Conservation (phyloP, 1,140 invertebrate genomes). For the Drosophila truncata region DNA sequence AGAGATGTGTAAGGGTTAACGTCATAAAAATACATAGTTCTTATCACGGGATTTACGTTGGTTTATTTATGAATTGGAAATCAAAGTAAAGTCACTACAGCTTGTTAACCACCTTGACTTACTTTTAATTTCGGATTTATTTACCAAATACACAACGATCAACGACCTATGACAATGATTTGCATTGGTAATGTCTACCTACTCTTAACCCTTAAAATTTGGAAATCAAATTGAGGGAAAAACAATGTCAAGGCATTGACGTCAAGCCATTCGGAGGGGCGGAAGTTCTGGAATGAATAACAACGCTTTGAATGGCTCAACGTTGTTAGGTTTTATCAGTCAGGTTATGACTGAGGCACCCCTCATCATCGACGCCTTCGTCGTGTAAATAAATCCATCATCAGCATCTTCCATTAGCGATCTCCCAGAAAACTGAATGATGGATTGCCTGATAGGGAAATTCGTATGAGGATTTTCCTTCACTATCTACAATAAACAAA, state of each 20-base stretch:
- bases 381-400: slow-evolving; percentile 70
- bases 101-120: not conserved
- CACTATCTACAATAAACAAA: slow-evolving; percentile 34
- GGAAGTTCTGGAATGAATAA: slow-evolving; percentile 47
- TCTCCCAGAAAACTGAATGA: slow-evolving; percentile 16
- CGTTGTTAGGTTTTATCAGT: slow-evolving; percentile 14
- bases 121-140: not conserved
- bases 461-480: slow-evolving; percentile 15
- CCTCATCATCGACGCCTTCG: slow-evolving; percentile 13
- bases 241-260: slow-evolving; percentile 62
- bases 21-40: slow-evolving; percentile 2
- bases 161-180: slow-evolving; percentile 55
- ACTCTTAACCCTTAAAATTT: slow-evolving; percentile 8
- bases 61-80: not conserved
- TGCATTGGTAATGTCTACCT: slow-evolving; percentile 45
- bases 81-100: not conserved
- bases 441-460: slow-evolving; percentile 25
- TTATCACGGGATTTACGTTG: not conserved
- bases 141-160: slow-evolving; percentile 13
- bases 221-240: slow-evolving; percentile 17
- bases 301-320: not conserved
- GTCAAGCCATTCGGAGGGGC: slow-evolving; percentile 49
- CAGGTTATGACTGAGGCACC: slow-evolving; percentile 22
- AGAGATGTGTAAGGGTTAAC: not conserved
- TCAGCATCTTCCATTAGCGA: slow-evolving; percentile 36